These are phyloP conservation scores for Microctenopoma steveboyesi DNA, from an alignment of 2,797 vertebrate species.

Conservation along the genomic window DNA sequence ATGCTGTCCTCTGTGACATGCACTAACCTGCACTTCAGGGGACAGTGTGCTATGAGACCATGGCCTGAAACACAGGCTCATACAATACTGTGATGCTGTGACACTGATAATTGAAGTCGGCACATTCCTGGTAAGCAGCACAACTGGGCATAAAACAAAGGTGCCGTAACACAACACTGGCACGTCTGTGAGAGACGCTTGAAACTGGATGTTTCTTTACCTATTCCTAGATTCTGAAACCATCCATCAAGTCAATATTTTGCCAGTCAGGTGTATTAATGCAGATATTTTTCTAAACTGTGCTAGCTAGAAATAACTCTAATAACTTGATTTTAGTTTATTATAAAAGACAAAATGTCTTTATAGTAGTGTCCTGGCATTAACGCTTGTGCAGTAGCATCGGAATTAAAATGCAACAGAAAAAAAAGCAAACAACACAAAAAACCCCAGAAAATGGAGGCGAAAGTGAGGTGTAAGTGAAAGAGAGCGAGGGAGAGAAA, in stretches of 20 bases:
- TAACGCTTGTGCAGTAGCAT: conserved; percentile 11
- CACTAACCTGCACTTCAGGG: conserved; percentile 64
- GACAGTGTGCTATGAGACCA: conserved; percentile 39
- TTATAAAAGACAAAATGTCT: neutral
- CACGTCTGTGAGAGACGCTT: neutral
- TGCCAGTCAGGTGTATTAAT: neutral
- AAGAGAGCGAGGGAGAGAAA: conserved; percentile 53
- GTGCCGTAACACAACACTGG: neutral
- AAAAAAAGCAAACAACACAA: conserved; percentile 51
- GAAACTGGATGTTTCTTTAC: conserved; percentile 17
- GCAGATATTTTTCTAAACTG: conserved; percentile 3
- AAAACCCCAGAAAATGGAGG: conserved; percentile 54
- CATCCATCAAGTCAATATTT: conserved; percentile 22
- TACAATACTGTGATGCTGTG: conserved; percentile 22
- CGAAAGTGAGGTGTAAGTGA: conserved; percentile 53
- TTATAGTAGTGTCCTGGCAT: neutral
- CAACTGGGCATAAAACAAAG: conserved; percentile 18
- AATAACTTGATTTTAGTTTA: conserved; percentile 11
- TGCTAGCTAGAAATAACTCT: conserved; percentile 13
- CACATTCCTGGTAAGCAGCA: conserved; percentile 23
- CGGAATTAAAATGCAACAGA: conserved; percentile 25
- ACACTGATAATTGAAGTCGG: conserved; percentile 27
- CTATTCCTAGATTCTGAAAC: neutral
- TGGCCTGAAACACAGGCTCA: conserved; percentile 38
- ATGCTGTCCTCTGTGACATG: conserved; percentile 71